These are phyloP conservation scores for Seira ritae DNA, from an alignment of 2,888 invertebrate species.

Conservation along the genomic window DNA sequence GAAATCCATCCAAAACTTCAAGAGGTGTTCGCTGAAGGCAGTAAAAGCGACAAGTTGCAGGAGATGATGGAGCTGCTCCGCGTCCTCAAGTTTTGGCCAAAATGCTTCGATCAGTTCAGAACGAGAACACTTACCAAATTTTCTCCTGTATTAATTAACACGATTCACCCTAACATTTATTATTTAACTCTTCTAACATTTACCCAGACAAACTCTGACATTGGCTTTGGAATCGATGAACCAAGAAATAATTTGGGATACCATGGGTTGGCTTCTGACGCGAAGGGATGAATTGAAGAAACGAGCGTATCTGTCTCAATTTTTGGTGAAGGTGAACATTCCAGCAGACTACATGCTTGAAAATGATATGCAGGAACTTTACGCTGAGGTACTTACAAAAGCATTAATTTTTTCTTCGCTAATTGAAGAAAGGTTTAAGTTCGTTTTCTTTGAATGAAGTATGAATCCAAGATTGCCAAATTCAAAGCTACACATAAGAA, in stretches of 20 bases:
- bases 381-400: conserved; percentile 78
- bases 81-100: conserved; percentile 86
- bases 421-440: not conserved
- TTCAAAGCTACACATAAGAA: conserved; percentile 88
- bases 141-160: not conserved
- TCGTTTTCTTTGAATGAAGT: conserved; percentile 76
- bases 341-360: conserved; percentile 86
- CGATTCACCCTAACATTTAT: not conserved
- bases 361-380: conserved; percentile 83
- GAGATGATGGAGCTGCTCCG: conserved; percentile 82
- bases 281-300: conserved; percentile 86
- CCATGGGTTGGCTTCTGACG: conserved; percentile 82
- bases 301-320: conserved; percentile 88
- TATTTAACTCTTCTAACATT: not conserved
- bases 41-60: conserved; percentile 16
- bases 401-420: too few relatives aligned
- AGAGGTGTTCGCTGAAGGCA: conserved; percentile 78
- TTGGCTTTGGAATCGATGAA: conserved; percentile 38
- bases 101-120: conserved; percentile 77
- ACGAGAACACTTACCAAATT: conserved; percentile 6
- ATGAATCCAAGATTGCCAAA: conserved; percentile 85
- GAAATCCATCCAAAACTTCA: conserved; percentile 81
- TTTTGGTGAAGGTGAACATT: conserved; percentile 81
- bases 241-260: conserved; percentile 82
- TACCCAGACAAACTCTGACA: not conserved